These are phyloP conservation scores for Drosophila asahinai DNA, from an alignment of 1,140 invertebrate species.

Conservation along the genomic window DNA sequence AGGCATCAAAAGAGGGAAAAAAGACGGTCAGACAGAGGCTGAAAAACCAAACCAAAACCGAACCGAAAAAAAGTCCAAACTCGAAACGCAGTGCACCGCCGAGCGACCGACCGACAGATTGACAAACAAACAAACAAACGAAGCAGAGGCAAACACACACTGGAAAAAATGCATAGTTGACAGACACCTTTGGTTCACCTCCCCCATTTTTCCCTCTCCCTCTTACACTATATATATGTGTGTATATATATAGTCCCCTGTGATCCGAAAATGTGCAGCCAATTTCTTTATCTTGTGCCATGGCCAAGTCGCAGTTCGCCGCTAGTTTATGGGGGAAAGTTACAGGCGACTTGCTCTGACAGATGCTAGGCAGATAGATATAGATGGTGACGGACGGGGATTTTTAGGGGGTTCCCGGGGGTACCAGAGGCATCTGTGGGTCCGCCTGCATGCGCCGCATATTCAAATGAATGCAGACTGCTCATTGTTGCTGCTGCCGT, in stretches of 20 bases:
- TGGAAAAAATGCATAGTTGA: slow-evolving; percentile 68
- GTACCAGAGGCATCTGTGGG: slow-evolving; percentile 21
- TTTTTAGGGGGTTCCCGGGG: neutral
- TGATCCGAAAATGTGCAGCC: slow-evolving; percentile 61
- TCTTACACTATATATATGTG: neutral
- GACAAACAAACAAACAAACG: slow-evolving; percentile 57
- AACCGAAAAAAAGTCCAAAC: slow-evolving; percentile 26
- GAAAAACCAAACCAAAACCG: slow-evolving; percentile 20
- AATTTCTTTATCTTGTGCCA: slow-evolving; percentile 58
- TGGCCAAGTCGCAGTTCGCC: slow-evolving; percentile 47
- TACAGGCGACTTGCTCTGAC: slow-evolving; percentile 71
- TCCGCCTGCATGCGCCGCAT: slow-evolving; percentile 67
- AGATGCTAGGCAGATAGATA: slow-evolving; percentile 73
- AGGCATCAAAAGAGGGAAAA: slow-evolving; percentile 30
- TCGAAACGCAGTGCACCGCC: slow-evolving; percentile 43
- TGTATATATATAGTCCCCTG: slow-evolving; percentile 3
- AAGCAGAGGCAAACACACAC: slow-evolving; percentile 25
- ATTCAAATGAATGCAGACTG: slow-evolving; percentile 77
- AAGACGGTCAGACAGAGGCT: slow-evolving; percentile 13
- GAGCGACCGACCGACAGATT: slow-evolving; percentile 52
- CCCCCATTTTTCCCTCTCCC: neutral
- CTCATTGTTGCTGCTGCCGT: slow-evolving; percentile 28
- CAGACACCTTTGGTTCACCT: slow-evolving; percentile 46
- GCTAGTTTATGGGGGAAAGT: slow-evolving; percentile 79
- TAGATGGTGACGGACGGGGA: slow-evolving; percentile 14